A percentile compares a stretch with the other conserved stretches of the same genome.
Conservation (phyloP, 2,113 vertebrate genomes). For the Zootoca vivipara region DNA sequence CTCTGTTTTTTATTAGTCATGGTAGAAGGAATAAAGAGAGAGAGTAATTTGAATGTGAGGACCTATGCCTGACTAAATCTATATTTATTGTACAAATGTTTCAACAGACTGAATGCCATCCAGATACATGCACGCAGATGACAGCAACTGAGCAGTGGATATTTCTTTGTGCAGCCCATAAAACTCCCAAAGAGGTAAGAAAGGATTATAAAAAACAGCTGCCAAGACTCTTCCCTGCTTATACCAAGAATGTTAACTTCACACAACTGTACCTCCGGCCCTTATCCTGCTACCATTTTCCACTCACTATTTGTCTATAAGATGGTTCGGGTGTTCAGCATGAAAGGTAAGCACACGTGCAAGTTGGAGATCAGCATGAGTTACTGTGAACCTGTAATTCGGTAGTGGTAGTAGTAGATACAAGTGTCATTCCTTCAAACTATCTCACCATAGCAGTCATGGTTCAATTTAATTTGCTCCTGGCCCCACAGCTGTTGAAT, state of each 20-base stretch:
- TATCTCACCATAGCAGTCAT: background rate
- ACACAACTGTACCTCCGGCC: background rate
- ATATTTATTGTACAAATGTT: constrained; percentile 48
- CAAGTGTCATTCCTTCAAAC: background rate
- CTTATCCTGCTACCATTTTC: background rate
- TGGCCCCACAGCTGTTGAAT: background rate
- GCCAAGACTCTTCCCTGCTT: background rate
- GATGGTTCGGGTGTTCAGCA: background rate
- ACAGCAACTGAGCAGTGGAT: constrained; percentile 99
- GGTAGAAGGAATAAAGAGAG: background rate
- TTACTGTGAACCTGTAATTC: background rate
- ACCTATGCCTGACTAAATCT: background rate
- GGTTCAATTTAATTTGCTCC: background rate
- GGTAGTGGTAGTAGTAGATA: background rate
- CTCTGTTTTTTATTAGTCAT: background rate
- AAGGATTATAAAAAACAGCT: constrained; percentile 16
- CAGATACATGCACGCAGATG: constrained; percentile 99
- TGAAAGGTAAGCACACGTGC: background rate
- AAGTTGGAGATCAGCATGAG: too few relatives aligned
- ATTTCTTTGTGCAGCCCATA: constrained; percentile 98
- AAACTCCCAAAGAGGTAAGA: constrained; percentile 97
- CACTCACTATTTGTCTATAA: background rate
- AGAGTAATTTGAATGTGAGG: background rate
- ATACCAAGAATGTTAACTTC: background rate
- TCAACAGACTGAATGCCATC: constrained; percentile 94